phyloP scores from a whole-genome alignment of 2,113 vertebrate species.

The Rhinoderma darwinii region DNA sequence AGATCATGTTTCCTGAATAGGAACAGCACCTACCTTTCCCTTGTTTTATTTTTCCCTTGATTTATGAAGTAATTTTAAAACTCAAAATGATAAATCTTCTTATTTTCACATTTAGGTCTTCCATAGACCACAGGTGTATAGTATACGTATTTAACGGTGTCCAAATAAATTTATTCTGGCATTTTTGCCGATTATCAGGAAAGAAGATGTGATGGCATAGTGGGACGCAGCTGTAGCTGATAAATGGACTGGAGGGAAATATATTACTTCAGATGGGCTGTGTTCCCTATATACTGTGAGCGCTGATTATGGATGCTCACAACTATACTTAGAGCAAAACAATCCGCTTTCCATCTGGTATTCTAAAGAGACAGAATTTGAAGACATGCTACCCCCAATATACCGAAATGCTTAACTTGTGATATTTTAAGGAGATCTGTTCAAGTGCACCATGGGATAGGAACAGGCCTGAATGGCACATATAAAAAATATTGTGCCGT shows the following conservation, averaged over 20 bases:
- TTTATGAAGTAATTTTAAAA: not conserved
- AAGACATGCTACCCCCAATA: too few species aligned
- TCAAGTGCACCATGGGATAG: too few species aligned
- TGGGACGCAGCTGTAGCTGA: not conserved
- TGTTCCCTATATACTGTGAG: not conserved
- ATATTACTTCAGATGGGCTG: not conserved
- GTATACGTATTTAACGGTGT: not conserved
- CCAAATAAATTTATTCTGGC: not conserved
- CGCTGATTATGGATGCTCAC: not conserved
- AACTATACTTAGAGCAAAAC: not conserved
- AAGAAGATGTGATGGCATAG: not conserved
- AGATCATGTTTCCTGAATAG: slow-evolving; percentile 74
- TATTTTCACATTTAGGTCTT: not conserved
- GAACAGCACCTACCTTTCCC: not conserved
- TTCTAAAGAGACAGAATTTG: not conserved
- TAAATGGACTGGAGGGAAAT: slow-evolving; percentile 14
- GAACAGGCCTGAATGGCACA: too few species aligned
- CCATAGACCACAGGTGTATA: not conserved
- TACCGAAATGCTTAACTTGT: too few species aligned
- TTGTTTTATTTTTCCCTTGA: not conserved
- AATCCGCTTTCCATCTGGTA: not conserved
- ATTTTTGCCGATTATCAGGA: not conserved
- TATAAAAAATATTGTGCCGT: too few species aligned
- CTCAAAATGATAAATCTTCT: too few species aligned
- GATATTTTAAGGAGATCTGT: too few species aligned